Evolutionary conservation across 2,113 vertebrate genomes (phyloP), one percentile per base, ranked within the genome.

Genomic region (Ictalurus furcatus): DNA sequence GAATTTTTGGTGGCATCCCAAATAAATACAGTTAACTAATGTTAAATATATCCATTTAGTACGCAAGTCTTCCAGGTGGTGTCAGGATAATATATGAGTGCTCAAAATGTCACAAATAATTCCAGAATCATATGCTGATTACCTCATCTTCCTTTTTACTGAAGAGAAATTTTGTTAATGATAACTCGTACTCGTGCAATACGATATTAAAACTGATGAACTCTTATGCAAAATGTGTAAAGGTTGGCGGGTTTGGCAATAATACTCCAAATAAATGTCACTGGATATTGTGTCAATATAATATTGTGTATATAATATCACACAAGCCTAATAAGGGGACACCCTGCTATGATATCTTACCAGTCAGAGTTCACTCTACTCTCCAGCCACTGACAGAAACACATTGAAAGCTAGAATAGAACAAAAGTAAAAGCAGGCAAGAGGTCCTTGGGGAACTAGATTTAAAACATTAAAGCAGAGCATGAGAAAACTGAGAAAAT

Each of bases 391-490:
- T 4, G 28, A 69, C 28, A 34, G 65, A 37, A n/a, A 52, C 54
- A 81, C 52, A 8, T 2, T 81, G 79, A 82, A 82, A 82, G 3
- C n/a, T 59, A 11, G 14, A 21, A 30, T 56, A 81, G 0, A 37
- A 82, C 16, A 37, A 23, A 59, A 11, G 28, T 58, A 59, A 56
- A 34, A 44, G 48, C 11, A 28, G 4, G 1, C 21, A 25, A 28
- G 52, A 76, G 73, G 19, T 81, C 79, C 52, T 13, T 56, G 52
- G 17, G n/a, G 79, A 81, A 81, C 48, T 52, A 13, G 79, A 56
- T 81, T 81, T 52, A 56, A 81, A 16, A 81, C 79, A 56, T 81
- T 56, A 81, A 3, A 54, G 79, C 48, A 56, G 79, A 81, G 28
- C 52, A 56, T 30, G 54, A 82, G 21, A 56, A 82, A 21, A 79